Base-by-base conservation (phyloP, 2,888 invertebrate species). In the Craniophora ligustri region DNA sequence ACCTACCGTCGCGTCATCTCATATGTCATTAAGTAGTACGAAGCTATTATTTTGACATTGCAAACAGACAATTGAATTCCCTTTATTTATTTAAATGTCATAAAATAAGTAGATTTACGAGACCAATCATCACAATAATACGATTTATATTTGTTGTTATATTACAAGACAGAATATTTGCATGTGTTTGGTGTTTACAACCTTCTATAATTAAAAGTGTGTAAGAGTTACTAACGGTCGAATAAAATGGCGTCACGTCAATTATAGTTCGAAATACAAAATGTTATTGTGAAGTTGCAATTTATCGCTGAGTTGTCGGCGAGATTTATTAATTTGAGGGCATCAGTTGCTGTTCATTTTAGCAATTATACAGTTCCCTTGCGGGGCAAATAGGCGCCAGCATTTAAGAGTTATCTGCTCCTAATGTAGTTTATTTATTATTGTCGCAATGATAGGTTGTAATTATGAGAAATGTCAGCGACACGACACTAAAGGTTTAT, bases 321-420 rank as follows among this genome's bases (percentile, higher is more conserved):
- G 41, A 50, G 71, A 69, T 69, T 70, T 67, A 71, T 71, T 70
- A 48, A 70, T 70, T 70, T 53, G 67, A 67, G 58, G 51, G 28
- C 57, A 71, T 50, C 57, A 45, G 5, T 1, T 35, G 59, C 31
- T 47, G 55, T 67, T 70, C 64, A 55, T 51, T 48, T 51, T 39
- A 57, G 49, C 35, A 58, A 60, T 67, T 60, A 61, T 58, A 32
- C 46, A 56, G 51, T 42, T 49, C 55, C 28, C 53, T 35, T 44
- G 15, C 45, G 45, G 47, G 56, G 58, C 67, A 58, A 18, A 5
- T 13, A 50, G 69, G 70, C 70, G 69, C 69, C 69, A 62, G 15
- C 5, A 8, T 14, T 30, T 6, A 19, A 7, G 14, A 18, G 15
- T 46, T 50, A 64, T 59, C 51, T 7, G 47, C 15, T 36, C 11